phyloP scores from a whole-genome alignment of 2,797 vertebrate species.

The Heterohyrax brucei region DNA sequence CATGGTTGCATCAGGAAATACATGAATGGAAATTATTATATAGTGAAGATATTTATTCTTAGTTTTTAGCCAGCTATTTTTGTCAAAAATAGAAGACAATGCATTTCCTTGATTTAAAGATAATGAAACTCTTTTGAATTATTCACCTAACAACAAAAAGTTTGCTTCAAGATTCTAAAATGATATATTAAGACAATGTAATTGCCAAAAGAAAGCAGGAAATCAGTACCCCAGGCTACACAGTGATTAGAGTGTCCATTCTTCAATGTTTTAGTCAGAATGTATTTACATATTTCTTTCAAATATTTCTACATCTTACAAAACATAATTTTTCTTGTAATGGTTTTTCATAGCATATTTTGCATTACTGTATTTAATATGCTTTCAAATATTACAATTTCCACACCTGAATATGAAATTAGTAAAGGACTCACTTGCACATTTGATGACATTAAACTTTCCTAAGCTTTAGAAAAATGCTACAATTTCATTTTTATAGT shows the following conservation, averaged over 20 bases:
- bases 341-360: conserved; percentile 64
- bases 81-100: neutral
- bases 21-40: conserved; percentile 20
- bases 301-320: conserved; percentile 34
- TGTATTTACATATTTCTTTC: neutral
- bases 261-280: neutral
- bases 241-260: neutral
- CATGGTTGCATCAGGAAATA: neutral
- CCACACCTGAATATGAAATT: conserved; percentile 65
- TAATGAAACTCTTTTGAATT: conserved; percentile 22
- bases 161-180: conserved; percentile 29
- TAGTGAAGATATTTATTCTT: neutral
- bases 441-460: conserved; percentile 65
- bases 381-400: conserved; percentile 69
- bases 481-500: conserved; percentile 51
- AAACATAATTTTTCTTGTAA: conserved; percentile 39
- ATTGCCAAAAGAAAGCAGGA: neutral
- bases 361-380: conserved; percentile 54
- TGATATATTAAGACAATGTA: neutral
- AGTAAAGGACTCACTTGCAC: conserved; percentile 46
- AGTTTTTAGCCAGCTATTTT: neutral
- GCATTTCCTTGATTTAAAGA: conserved; percentile 12
- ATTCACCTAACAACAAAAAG: conserved; percentile 2
- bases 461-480: conserved; percentile 61
- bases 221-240: conserved; percentile 39